Percentiles rank a stretch among this genome's conserved stretches.
Evolutionary conservation across 1,140 invertebrate species (phyloP).

Genomic region (Adoxophyes honmai): DNA sequence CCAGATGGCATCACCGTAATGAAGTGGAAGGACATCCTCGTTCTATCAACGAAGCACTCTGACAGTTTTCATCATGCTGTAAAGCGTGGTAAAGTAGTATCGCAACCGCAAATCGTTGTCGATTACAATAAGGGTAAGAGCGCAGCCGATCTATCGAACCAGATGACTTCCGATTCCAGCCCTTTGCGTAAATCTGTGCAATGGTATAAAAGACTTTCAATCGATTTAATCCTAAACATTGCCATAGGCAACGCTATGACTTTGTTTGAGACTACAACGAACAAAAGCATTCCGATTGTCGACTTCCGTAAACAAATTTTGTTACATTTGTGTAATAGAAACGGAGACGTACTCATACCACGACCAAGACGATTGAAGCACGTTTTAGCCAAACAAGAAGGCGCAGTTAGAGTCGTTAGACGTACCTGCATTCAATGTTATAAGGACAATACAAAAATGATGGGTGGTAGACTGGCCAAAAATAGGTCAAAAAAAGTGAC

Average conservation of each 20-base stretch:
- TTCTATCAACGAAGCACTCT: slow-evolving; percentile 57
- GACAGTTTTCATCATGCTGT: slow-evolving; percentile 24
- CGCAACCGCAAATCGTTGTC: slow-evolving; percentile 47
- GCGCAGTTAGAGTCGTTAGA: slow-evolving; percentile 22
- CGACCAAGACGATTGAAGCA: slow-evolving; percentile 31
- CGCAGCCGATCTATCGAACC: slow-evolving; percentile 52
- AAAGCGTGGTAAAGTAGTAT: slow-evolving; percentile 24
- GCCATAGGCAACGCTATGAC: slow-evolving; percentile 44
- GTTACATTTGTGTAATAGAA: slow-evolving; percentile 25
- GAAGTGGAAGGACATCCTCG: slow-evolving; percentile 63
- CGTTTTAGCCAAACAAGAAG: slow-evolving; percentile 30
- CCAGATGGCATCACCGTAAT: slow-evolving; percentile 53
- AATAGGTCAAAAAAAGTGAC: slow-evolving; percentile 37
- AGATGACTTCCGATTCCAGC: slow-evolving; percentile 49
- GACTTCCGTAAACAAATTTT: slow-evolving; percentile 23
- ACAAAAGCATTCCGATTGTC: slow-evolving; percentile 24
- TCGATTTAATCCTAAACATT: slow-evolving; percentile 46
- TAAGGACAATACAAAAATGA: slow-evolving; percentile 17
- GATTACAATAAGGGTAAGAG: slow-evolving; percentile 57
- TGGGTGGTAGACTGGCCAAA: slow-evolving; percentile 27
- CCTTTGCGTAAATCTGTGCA: slow-evolving; percentile 48
- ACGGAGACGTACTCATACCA: slow-evolving; percentile 23
- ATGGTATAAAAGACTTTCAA: slow-evolving; percentile 54
- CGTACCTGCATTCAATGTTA: slow-evolving; percentile 30
- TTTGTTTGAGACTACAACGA: slow-evolving; percentile 16